These are phyloP conservation scores for Drosophila suboccidentalis DNA, from an alignment of 2,888 invertebrate genomes.

Conservation along the genomic window DNA sequence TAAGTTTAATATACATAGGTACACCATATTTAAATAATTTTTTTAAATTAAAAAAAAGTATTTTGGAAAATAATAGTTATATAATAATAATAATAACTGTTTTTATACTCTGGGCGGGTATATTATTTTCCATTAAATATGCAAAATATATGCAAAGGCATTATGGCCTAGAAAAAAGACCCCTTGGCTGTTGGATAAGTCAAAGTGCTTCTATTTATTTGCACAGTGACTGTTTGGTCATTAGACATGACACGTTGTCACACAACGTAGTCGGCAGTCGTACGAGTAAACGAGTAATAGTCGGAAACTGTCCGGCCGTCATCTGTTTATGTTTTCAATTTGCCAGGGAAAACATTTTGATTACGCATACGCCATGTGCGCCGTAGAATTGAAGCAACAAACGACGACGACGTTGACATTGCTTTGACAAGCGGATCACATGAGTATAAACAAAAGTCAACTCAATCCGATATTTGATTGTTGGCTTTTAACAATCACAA, in stretches of 20 bases:
- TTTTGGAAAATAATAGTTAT: too few species aligned
- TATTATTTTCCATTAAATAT: too few species aligned
- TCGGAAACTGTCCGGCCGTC: conserved; percentile 5
- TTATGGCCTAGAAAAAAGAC: background rate
- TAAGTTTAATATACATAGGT: too few species aligned
- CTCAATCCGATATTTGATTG: conserved; percentile 48
- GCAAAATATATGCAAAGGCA: background rate
- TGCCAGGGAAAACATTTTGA: conserved; percentile 69
- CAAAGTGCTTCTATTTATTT: conserved; percentile 49
- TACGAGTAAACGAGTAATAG: background rate
- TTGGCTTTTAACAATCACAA: conserved; percentile 43
- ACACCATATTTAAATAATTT: too few species aligned
- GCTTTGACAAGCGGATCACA: conserved; percentile 68
- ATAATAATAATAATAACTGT: too few species aligned
- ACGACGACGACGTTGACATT: conserved; percentile 20
- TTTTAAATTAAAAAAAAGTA: too few species aligned
- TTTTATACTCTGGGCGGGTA: too few species aligned
- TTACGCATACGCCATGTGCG: conserved; percentile 68
- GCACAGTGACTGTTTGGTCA: conserved; percentile 61
- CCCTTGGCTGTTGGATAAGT: background rate
- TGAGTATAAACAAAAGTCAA: conserved; percentile 57
- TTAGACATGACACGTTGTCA: conserved; percentile 67
- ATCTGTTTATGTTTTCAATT: conserved; percentile 70
- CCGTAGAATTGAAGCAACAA: conserved; percentile 30
- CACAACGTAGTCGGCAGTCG: conserved; percentile 4